Percentiles rank a stretch among this genome's conserved stretches.
Evolutionary conservation across 2,113 vertebrate genomes (phyloP).

Genomic region (Leuciscus idus): DNA sequence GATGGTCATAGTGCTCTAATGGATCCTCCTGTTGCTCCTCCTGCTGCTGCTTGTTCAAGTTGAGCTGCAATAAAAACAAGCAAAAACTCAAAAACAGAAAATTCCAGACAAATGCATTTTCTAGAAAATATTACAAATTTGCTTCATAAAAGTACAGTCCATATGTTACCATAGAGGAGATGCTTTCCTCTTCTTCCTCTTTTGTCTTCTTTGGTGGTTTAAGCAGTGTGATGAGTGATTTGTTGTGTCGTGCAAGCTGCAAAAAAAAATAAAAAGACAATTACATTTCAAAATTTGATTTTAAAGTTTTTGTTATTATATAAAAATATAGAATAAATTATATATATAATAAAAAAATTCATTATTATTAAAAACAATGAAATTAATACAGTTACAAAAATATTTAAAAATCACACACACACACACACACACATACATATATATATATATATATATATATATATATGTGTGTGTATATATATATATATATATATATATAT

Average conservation of each 20-base stretch:
- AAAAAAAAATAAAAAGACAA: constrained; percentile 20
- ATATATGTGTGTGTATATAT: too few species aligned
- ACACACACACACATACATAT: too few species aligned
- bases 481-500: too few species aligned
- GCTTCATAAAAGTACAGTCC: neutral
- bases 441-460: too few species aligned
- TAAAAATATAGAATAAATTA: too few species aligned
- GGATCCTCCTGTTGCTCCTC: constrained; percentile 89
- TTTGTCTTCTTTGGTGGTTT: constrained; percentile 85
- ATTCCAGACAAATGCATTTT: neutral
- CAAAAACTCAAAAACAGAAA: neutral
- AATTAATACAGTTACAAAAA: too few species aligned
- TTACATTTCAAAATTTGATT: neutral
- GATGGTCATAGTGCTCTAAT: constrained; percentile 86
- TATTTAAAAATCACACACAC: too few species aligned
- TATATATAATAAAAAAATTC: neutral
- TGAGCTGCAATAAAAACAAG: constrained; percentile 78
- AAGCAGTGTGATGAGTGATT: constrained; percentile 86
- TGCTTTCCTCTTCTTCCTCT: constrained; percentile 90
- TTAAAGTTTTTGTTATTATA: neutral
- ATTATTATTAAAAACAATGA: too few species aligned
- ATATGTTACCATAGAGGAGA: constrained; percentile 89
- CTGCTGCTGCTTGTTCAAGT: constrained; percentile 93
- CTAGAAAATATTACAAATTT: neutral
- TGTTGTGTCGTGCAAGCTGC: constrained; percentile 94